Base-by-base conservation (phyloP, 2,797 vertebrate genomes). In the Scarus forsteni region DNA sequence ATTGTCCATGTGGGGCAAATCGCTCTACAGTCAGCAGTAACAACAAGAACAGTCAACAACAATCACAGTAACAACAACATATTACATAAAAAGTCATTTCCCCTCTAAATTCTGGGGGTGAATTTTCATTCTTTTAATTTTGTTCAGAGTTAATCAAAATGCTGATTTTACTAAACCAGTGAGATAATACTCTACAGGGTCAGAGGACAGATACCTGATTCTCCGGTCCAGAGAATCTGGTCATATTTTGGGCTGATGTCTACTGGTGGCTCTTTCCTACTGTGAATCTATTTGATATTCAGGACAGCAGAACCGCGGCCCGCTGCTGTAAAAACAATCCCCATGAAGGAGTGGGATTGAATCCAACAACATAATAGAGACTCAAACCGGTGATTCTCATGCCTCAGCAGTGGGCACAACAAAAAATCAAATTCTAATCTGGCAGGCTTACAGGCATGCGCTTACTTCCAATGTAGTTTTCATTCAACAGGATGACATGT, bases 361-460 rank as follows among this genome's bases (percentile, higher is more conserved):
- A 66, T 82, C 69, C 75, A 70, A 57, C 76, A 68, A 48, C 48
- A 62, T 65, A 71, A 85, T 65, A 51, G 56, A 75, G 71, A 80
- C 73, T 66, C 62, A 75, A 64, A 69, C 38, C n/a, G 45, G 60
- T 59, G 45, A 81, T 77, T 71, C 70, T 57, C 18, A 27, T 55
- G 27, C 60, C 65, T 5, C 68, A 62, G 83, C 67, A 68, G 55
- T 46, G 45, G 70, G 58, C 60, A 66, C 46, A 57, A 45, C 56
- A 55, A 13, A 77, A 27, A 84, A 85, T 85, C 69, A 73, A 52
- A 78, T 56, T 85, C 66, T 79, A 77, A 70, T 81, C 79, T 68
- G 40, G 16, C 27, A 10, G 60, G 60, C 55, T 80, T 75, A 72
- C 71, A 57, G 51, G 52, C 62, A 51, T 64, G 8, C 51, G 70